phyloP scores from a whole-genome alignment of 2,888 invertebrate species.

The Orchesellides sinensis region DNA sequence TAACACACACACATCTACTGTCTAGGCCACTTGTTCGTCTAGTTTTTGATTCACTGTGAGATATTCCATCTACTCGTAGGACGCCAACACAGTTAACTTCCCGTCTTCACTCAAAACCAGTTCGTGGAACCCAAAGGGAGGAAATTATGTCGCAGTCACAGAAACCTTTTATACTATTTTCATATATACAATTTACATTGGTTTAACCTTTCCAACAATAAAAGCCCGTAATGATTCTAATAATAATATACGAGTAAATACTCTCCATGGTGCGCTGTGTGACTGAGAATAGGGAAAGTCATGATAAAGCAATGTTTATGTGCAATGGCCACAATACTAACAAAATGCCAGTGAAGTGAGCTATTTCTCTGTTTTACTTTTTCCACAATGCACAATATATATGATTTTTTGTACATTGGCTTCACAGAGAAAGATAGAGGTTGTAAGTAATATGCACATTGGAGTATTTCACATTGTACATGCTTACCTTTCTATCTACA shows the following conservation, averaged over 20 bases:
- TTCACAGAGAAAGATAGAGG: not conserved
- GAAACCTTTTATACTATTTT: slow-evolving; percentile 11
- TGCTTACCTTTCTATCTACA: not conserved
- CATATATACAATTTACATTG: slow-evolving; percentile 23
- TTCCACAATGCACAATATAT: not conserved
- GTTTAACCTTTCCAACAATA: slow-evolving; percentile 36
- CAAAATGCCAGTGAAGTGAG: not conserved
- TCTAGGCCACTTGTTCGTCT: not conserved
- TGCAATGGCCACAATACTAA: not conserved
- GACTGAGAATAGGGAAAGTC: no score
- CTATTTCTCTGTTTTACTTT: not conserved
- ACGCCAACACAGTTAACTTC: not conserved
- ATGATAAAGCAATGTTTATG: not conserved
- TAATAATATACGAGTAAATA: no score
- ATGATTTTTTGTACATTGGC: not conserved
- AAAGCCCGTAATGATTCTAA: no score
- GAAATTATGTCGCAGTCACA: slow-evolving; percentile 38
- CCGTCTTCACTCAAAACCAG: not conserved
- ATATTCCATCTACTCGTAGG: not conserved
- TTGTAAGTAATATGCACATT: not conserved
- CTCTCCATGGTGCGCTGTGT: no score
- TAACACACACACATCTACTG: not conserved
- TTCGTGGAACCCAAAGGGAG: no score
- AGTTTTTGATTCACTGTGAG: not conserved
- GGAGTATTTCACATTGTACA: not conserved